These are phyloP conservation scores for Seira ritae DNA, from an alignment of 2,888 invertebrate species.

Conservation along the genomic window DNA sequence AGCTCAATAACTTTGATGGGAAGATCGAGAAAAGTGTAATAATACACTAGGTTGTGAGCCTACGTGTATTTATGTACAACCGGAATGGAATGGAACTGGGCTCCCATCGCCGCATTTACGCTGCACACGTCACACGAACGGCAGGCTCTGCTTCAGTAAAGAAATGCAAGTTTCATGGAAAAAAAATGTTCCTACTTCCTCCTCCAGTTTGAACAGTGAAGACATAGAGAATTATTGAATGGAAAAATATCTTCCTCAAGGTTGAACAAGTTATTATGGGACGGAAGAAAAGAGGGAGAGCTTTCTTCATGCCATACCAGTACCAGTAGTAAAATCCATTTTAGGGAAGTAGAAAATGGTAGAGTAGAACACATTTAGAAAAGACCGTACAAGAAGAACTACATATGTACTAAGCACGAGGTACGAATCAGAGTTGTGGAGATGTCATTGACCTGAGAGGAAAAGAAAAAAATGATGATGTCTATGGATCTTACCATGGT, in stretches of 20 bases:
- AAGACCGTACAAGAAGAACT: too few species aligned
- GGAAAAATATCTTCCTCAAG: background rate
- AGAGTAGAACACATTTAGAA: background rate
- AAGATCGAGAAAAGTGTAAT: too few species aligned
- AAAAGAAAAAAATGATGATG: background rate
- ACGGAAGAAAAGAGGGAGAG: background rate
- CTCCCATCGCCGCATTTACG: too few species aligned
- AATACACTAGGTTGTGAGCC: too few species aligned
- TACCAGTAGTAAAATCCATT: background rate
- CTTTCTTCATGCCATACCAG: background rate
- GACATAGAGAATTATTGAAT: background rate
- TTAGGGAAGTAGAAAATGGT: background rate
- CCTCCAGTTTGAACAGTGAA: background rate
- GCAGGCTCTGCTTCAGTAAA: too few species aligned
- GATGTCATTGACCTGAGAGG: constrained; percentile 2
- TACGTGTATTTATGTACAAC: too few species aligned
- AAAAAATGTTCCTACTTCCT: background rate
- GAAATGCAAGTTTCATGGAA: too few species aligned
- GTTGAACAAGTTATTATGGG: background rate
- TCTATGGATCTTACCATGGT: background rate
- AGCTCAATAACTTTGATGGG: too few species aligned
- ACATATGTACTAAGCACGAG: background rate
- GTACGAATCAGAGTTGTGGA: background rate
- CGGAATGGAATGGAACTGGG: too few species aligned
- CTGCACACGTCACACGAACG: too few species aligned